Conservation (phyloP, 1,140 invertebrate species). For the Chionoecetes opilio region DNA sequence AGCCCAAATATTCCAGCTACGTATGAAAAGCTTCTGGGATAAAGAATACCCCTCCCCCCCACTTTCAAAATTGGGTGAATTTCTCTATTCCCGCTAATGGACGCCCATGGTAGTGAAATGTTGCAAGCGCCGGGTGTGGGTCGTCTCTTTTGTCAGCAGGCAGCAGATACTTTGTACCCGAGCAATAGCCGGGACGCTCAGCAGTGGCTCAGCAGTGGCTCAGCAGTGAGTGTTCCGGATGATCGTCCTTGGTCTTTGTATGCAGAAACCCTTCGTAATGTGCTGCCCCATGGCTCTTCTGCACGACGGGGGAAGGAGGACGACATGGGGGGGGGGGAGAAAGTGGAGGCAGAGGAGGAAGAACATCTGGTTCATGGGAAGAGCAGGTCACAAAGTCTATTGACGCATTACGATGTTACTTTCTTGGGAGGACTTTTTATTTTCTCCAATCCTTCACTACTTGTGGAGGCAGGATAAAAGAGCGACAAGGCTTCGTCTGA, state of each 20-base stretch:
- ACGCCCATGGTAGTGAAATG: background rate
- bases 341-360: too few relatives aligned
- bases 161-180: background rate
- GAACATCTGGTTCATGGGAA: too few relatives aligned
- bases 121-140: background rate
- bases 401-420: too few relatives aligned
- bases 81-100: background rate
- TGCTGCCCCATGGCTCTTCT: too few relatives aligned
- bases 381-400: too few relatives aligned
- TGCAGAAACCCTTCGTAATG: too few relatives aligned
- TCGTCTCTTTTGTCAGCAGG: background rate
- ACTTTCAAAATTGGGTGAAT: slow-evolving; percentile 19
- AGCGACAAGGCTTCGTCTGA: too few relatives aligned
- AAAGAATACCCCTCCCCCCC: background rate
- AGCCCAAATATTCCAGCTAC: background rate
- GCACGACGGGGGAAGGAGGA: too few relatives aligned
- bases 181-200: background rate
- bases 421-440: too few relatives aligned
- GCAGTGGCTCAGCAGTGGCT: background rate
- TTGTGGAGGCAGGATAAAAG: too few relatives aligned
- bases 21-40: background rate
- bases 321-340: too few relatives aligned
- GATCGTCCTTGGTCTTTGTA: background rate
- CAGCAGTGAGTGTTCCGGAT: background rate
- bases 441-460: too few relatives aligned